Evolutionary conservation across 1,140 invertebrate species (phyloP).

Genomic region (Drosophila burlai): DNA sequence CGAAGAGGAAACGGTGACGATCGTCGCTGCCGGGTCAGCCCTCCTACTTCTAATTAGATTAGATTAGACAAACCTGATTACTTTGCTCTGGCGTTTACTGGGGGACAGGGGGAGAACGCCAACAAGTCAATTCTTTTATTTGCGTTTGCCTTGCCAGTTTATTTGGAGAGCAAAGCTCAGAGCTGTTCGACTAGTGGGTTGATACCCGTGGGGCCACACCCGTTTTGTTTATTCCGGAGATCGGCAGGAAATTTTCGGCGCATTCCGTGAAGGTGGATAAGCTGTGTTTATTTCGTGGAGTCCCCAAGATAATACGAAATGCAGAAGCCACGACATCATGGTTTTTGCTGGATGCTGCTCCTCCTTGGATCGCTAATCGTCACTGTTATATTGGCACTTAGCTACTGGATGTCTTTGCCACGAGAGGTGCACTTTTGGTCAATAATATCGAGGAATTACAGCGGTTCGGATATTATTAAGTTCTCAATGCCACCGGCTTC

Average conservation of each 20-base stretch:
- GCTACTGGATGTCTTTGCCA: slow-evolving; percentile 64
- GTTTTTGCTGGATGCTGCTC: slow-evolving; percentile 54
- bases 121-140: slow-evolving; percentile 26
- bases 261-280: background rate
- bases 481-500: slow-evolving; percentile 48
- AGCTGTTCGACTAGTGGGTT: slow-evolving; percentile 11
- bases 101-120: slow-evolving; percentile 8
- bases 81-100: slow-evolving; percentile 26
- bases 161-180: slow-evolving; percentile 33
- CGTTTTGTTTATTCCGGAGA: slow-evolving; percentile 8
- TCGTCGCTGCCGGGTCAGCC: slow-evolving; percentile 13
- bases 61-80: slow-evolving; percentile 70
- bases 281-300: slow-evolving; percentile 7
- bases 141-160: slow-evolving; percentile 25
- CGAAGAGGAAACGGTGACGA: slow-evolving; percentile 29
- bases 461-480: slow-evolving; percentile 4
- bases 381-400: slow-evolving; percentile 46
- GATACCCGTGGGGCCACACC: slow-evolving; percentile 26
- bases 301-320: slow-evolving; percentile 13
- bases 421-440: slow-evolving; percentile 41
- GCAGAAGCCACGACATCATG: slow-evolving; percentile 43
- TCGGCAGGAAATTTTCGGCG: slow-evolving; percentile 12
- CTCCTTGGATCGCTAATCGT: slow-evolving; percentile 47
- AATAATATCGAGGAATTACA: slow-evolving; percentile 22
- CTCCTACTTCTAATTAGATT: slow-evolving; percentile 64